These are phyloP conservation scores for Aphaenogaster ashmeadi DNA, from an alignment of 1,140 invertebrate genomes.

Conservation along the genomic window DNA sequence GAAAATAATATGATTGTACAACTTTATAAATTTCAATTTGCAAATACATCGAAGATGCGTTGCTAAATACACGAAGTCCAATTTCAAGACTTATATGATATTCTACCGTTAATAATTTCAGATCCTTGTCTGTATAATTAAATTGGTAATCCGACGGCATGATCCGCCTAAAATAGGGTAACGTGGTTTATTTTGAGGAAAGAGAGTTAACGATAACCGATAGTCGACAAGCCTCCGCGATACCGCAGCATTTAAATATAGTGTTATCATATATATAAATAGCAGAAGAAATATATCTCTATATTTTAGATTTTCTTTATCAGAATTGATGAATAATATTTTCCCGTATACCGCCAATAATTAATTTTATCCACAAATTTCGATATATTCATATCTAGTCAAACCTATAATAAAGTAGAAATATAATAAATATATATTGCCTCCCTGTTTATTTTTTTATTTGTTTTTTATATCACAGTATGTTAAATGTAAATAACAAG, in stretches of 20 bases:
- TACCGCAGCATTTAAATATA: not conserved
- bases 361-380: not conserved
- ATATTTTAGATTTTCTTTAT: not conserved
- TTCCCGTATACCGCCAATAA: not conserved
- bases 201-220: constrained; percentile 13
- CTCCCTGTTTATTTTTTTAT: not conserved
- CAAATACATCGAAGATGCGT: not conserved
- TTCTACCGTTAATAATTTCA: not conserved
- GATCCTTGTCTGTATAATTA: constrained; percentile 15
- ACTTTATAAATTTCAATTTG: constrained; percentile 15
- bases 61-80: not conserved
- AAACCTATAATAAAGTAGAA: not conserved
- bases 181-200: constrained; percentile 24
- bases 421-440: not conserved
- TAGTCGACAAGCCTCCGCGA: not conserved
- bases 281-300: not conserved
- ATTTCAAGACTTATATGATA: constrained; percentile 10
- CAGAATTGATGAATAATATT: not conserved
- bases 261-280: not conserved
- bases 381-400: not conserved
- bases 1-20: not conserved
- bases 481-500: not conserved
- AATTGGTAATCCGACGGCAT: not conserved
- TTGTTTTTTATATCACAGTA: not conserved
- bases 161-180: constrained; percentile 14